Base-by-base conservation (phyloP, 2,113 vertebrate species). In the Stictonetta naevosa region DNA sequence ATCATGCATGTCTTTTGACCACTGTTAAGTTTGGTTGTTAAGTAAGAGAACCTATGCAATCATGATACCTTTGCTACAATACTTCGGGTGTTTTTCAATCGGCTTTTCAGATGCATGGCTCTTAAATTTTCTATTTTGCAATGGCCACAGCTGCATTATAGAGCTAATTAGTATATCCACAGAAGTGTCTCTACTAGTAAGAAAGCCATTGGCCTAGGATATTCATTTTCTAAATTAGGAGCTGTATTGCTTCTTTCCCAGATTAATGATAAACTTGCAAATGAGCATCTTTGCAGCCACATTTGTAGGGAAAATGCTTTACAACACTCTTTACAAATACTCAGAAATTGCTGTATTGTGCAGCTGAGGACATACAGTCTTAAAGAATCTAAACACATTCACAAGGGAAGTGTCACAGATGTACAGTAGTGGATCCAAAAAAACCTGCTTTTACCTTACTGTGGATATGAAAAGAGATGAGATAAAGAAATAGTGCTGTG, bases 1-100 rank as follows among this genome's bases (percentile, higher is more conserved):
- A 25, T 60, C 73, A n/a, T 92, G 97, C 97, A 97, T 97, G 97
- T 90, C 80, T 73, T 89, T 74, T 86, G 55, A 94, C 50, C 89
- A 91, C 68, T 63, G 82, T 56, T 92, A 36, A 92, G 50, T 93
- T 92, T 56, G 36, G 68, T 97, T 97, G 94, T 87, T 95, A 84
- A 93, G 29, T 91, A 95, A 78, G 79, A 90, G 80, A 91, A 92
- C 96, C 97, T 95, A 86, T 82, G 88, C 97, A 97, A 97, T 98
- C 98, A 98, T 97, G 97, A 96, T 94, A 88, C 77, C 85, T 96
- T 97, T 93, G 31, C 18, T 67, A 31, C 80, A 53, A 60, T 74
- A 53, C 46, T 46, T 81, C 21, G 40, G 52, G 81, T 91, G 75
- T 11, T 86, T 63, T 92, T 73, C 77, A 42, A n/a, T 23, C 60